Evolutionary conservation across 2,888 invertebrate species (phyloP).

Genomic region (Phaedon cochleariae): DNA sequence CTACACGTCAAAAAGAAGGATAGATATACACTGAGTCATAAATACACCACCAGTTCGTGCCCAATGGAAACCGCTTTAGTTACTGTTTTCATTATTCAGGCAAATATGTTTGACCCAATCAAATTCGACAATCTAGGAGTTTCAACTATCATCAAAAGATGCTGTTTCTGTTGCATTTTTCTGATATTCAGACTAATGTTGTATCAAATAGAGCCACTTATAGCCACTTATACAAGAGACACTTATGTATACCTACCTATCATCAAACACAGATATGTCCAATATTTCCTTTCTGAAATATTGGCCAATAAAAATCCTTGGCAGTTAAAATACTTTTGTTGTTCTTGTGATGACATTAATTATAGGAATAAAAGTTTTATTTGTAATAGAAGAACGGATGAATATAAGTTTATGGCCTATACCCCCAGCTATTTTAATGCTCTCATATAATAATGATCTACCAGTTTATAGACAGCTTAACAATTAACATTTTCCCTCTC

Average conservation of each 20-base stretch:
- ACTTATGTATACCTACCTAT: background rate
- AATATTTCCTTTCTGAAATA: conserved; percentile 44
- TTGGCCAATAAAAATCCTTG: conserved; percentile 45
- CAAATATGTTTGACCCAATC: too few relatives aligned
- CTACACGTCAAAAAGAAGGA: too few relatives aligned
- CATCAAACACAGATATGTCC: conserved; percentile 34
- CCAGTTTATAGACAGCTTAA: background rate
- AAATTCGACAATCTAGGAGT: too few relatives aligned
- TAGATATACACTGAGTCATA: too few relatives aligned
- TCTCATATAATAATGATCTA: conserved; percentile 1
- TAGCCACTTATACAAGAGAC: too few relatives aligned
- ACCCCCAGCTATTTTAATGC: conserved; percentile 2
- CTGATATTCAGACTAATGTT: too few relatives aligned
- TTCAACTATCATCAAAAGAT: too few relatives aligned
- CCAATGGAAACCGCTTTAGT: too few relatives aligned
- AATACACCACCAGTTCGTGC: too few relatives aligned
- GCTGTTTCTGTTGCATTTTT: too few relatives aligned
- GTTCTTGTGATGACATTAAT: conserved; percentile 42
- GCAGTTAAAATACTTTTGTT: conserved; percentile 45
- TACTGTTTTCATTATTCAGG: too few relatives aligned
- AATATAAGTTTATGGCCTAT: background rate
- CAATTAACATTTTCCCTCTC: background rate
- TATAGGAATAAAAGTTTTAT: conserved; percentile 42
- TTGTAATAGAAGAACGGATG: background rate
- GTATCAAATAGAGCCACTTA: too few relatives aligned